Percentiles rank a stretch among this genome's conserved stretches.
These are phyloP conservation scores for Anolis apletophallus DNA, from an alignment of 2,797 vertebrate species.

Conservation along the genomic window DNA sequence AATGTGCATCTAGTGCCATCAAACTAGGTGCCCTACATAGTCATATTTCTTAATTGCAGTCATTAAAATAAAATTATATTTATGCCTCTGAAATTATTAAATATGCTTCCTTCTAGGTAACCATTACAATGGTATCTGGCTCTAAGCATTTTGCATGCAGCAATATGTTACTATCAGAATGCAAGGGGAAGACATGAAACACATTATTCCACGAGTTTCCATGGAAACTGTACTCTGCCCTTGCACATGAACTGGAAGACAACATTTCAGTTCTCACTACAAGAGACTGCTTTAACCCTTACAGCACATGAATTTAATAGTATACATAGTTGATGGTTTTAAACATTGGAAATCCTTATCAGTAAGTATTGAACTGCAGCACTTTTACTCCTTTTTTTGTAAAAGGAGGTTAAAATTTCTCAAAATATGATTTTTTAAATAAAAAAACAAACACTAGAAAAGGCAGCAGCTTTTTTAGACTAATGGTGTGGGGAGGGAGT, in stretches of 20 bases:
- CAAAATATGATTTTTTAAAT: neutral
- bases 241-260: constrained; percentile 55
- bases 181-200: constrained; percentile 43
- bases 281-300: constrained; percentile 63
- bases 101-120: neutral
- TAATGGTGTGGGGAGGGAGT: neutral
- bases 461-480: neutral
- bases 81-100: rapidly evolving
- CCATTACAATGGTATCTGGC: constrained; percentile 6
- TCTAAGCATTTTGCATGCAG: constrained; percentile 27
- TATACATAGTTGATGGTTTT: constrained; percentile 3
- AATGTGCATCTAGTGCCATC: neutral
- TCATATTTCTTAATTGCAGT: rapidly evolving
- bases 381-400: neutral
- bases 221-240: constrained; percentile 71
- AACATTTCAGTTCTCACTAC: constrained; percentile 52
- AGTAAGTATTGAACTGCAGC: neutral
- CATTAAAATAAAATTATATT: neutral
- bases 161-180: constrained; percentile 48
- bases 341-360: neutral
- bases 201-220: constrained; percentile 58
- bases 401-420: neutral
- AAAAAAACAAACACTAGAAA: neutral
- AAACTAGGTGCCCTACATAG: neutral
- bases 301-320: constrained; percentile 25